Evolutionary conservation across 2,888 invertebrate species (phyloP), one percentile per base, ranked within the genome.

Genomic region (Eupsilia transversa): DNA sequence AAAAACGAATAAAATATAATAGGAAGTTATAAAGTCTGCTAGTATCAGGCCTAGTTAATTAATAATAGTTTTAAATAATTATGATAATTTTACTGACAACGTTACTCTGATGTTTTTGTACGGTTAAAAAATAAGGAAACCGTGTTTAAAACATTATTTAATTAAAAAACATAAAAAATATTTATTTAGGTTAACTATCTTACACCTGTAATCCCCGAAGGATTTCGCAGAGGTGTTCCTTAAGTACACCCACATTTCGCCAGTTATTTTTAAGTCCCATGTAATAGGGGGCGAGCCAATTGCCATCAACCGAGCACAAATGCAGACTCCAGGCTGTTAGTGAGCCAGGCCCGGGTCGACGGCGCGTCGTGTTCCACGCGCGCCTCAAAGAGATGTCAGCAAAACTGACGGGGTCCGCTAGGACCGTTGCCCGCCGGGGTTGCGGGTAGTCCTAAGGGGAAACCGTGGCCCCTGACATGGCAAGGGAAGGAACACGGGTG

Each of bases 11-110:
- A 56, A 80, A 68, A 77, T 64, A 27, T 60, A 59, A 38, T 59
- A 76, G 83, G 86, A 86, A 86, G 73, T 74, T 35, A 61, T 79
- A 69, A 84, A 77, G 41, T 41, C 7, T 63, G 27, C 35, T 30
- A 57, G 57, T 59, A 49, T 57, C 20, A 63, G 41, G 69, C 57
- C 69, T 65, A 79, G 43, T 12, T 60, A 68, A 73, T 83, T 77
- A 80, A 65, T 61, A 54, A 73, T 68, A 76, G 33, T 70, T 75
- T 72, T 54, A 70, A 69, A 63, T 56, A 68, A 64, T 70, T 79
- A 84, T 76, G 54, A 67, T 79, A 80, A 78, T 82, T 75, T 72
- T 59, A 77, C 46, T 69, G 35, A 59, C 46, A n/a, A n/a, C n/a
- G n/a, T n/a, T n/a, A n/a, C 64, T 77, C 27, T 60, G n/a, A n/a